Evolutionary conservation across 2,888 invertebrate species (phyloP).

Genomic region (Pachydiplax longipennis): DNA sequence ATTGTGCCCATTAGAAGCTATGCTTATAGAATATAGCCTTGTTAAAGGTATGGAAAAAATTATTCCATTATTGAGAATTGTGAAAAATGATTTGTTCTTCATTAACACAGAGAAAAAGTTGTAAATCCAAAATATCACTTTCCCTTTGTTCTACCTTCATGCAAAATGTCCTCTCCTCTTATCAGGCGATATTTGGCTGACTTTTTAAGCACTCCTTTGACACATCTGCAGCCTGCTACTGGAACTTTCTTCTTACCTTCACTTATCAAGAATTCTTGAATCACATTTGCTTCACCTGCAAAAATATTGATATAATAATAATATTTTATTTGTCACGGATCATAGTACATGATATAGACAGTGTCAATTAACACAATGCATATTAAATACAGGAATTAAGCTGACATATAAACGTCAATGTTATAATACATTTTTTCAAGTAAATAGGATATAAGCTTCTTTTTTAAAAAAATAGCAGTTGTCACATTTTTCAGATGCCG

Average conservation of each 20-base stretch:
- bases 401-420: too few relatives aligned
- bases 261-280: constrained; percentile 82
- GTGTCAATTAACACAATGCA: too few relatives aligned
- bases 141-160: too few relatives aligned
- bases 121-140: not conserved
- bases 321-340: too few relatives aligned
- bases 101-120: too few relatives aligned
- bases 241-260: constrained; percentile 81
- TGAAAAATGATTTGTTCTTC: not conserved
- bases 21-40: not conserved
- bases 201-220: constrained; percentile 77
- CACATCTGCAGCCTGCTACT: constrained; percentile 89
- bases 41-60: not conserved
- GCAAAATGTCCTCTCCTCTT: constrained; percentile 70
- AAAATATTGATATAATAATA: constrained; percentile 38
- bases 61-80: not conserved
- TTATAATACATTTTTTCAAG: too few relatives aligned
- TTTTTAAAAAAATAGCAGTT: too few relatives aligned
- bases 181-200: constrained; percentile 72
- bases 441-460: too few relatives aligned
- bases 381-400: too few relatives aligned
- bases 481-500: too few relatives aligned
- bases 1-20: too few relatives aligned
- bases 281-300: constrained; percentile 82
- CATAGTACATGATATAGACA: too few relatives aligned